Evolutionary conservation across 2,797 vertebrate species (phyloP), one percentile per base, ranked within the genome.

Genomic region (Hephaestus fuliginosus): DNA sequence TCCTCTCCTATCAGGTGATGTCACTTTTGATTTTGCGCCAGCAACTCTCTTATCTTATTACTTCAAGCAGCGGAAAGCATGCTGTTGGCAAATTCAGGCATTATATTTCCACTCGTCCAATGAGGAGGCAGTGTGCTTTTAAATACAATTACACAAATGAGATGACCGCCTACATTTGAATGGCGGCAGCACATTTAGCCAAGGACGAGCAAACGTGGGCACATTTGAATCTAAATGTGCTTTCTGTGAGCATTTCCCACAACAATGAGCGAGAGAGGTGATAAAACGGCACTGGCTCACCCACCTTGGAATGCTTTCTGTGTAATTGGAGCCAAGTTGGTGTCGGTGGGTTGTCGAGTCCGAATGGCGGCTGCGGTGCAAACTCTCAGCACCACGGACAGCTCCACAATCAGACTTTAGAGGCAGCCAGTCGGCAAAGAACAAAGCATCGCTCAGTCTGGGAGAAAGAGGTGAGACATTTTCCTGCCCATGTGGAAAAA

Each of bases 111-210:
- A 33, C 74, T 73, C 58, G 2, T 74, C 73, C 79, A 71, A 75
- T 62, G 49, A 78, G 62, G 73, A 86, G 74, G 74, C 67, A 76
- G 71, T 75, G 67, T 53, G 89, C 82, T 92, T 89, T 93, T 88
- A 88, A 74, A 93, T 79, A 81, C 81, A 92, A 93, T 93, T 90
- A 86, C 85, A 81, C 74, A 92, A 91, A 93, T 92, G 77, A 91
- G 83, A 87, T 79, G 81, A 76, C 78, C 72, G 43, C 69, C 80
- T 79, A 62, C 78, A 36, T 80, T 76, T 69, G 30, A 33, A 33
- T 33, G 30, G 53, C 22, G 0, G 74, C 73, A 33, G 78, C 69
- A 33, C 56, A 9, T 76, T 78, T 58, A 66, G 81, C 52, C 68
- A 87, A 86, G 82, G 89, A 86, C 64, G 9, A 78, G 83, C 78